These are phyloP conservation scores for Dascillus cervinus DNA, from an alignment of 2,888 invertebrate species.

Conservation along the genomic window DNA sequence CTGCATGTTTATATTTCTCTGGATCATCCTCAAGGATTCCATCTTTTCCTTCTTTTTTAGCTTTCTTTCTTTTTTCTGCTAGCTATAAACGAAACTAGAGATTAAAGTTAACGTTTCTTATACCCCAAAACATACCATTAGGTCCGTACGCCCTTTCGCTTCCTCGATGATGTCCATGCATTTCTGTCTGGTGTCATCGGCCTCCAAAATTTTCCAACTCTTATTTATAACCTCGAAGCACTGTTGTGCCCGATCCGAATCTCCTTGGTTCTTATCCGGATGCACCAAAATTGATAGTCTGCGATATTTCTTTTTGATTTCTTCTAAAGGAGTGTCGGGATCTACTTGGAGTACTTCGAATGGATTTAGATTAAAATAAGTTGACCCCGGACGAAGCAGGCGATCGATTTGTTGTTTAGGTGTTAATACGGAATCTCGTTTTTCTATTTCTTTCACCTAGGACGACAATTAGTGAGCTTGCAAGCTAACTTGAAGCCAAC, in stretches of 20 bases:
- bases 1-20: slow-evolving; percentile 78
- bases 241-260: slow-evolving; percentile 87
- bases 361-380: slow-evolving; percentile 98
- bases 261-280: slow-evolving; percentile 98
- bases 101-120: neutral
- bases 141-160: slow-evolving; percentile 88
- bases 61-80: slow-evolving; percentile 86
- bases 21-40: slow-evolving; percentile 85
- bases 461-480: slow-evolving; percentile 20
- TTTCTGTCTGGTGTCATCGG: slow-evolving; percentile 86
- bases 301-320: slow-evolving; percentile 94
- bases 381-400: slow-evolving; percentile 90
- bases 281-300: slow-evolving; percentile 95
- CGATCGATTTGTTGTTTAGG: slow-evolving; percentile 96
- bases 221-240: slow-evolving; percentile 90
- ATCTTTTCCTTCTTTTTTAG: slow-evolving; percentile 83
- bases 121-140: slow-evolving; percentile 72
- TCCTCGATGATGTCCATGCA: slow-evolving; percentile 96
- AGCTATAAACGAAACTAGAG: slow-evolving; percentile 51
- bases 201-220: slow-evolving; percentile 92
- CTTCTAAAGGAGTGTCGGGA: slow-evolving; percentile 80
- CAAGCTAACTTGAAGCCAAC: too few species aligned
- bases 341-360: slow-evolving; percentile 89
- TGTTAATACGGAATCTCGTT: slow-evolving; percentile 92
- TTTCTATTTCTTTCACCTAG: slow-evolving; percentile 98